Base-by-base conservation (phyloP, 2,888 invertebrate genomes). In the Pediacus dermestoides region DNA sequence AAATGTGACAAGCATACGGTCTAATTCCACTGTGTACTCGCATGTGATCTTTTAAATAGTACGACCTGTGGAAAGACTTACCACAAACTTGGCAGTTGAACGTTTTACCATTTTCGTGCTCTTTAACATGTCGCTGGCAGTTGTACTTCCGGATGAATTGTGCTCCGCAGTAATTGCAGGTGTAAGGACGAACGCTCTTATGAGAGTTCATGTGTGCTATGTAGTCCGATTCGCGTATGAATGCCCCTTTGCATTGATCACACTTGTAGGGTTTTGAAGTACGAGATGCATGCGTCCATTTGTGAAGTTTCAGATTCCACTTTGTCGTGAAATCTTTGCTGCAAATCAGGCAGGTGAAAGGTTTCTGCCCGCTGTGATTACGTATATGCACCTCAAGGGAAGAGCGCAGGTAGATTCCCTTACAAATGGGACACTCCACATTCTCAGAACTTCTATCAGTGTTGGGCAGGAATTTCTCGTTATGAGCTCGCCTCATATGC, bases 131-230 rank as follows among this genome's bases (percentile, higher is more conserved):
- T 25, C 90, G 75, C 61, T 87, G 80, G 64, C 90, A 89, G 69
- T 91, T 91, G 67, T 87, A 88, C 65, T 90, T 90, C 42, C 89
- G 74, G 44, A 88, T 88, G 68, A 91, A 91, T 69, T 88, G 85
- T 44, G 88, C 85, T 25, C 91, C 91, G 70, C 91, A 91, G 66
- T 87, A 83, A 67, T 91, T 90, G 68, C 91, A 91, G 1, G 89
- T 89, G 69, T 83, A 91, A 1, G 88, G 90, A 34, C 85, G 77
- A 26, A 88, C 81, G 42, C 87, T 83, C 50, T 84, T 82, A 72
- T 91, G 89, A 18, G 89, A 80, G 70, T 89, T 86, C 79, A 88
- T 83, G 68, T 91, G 91, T 7, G 88, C 82, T 22, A 82, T 75
- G 66, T 84, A 86, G 63, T 89, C 89, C 16, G 82, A 75, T 57